Conservation (phyloP, 1,140 invertebrate species). For the Chironomus striatipennis region DNA sequence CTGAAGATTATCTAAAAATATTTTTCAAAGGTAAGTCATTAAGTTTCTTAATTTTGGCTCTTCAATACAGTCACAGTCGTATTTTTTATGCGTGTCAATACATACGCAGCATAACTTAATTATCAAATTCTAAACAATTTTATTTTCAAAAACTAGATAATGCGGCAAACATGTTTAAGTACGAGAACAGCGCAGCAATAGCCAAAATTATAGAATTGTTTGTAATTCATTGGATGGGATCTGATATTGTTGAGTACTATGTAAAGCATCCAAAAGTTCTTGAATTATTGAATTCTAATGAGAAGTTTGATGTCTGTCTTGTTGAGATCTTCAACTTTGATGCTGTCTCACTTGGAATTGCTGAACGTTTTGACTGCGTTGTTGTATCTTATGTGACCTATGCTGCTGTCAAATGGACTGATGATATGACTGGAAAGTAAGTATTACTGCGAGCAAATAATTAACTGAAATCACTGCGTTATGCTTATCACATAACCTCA, state of each 20-base stretch:
- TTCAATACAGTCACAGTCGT: too few species aligned
- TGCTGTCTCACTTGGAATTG: neutral
- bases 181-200: neutral
- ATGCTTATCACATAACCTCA: too few species aligned
- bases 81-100: too few species aligned
- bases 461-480: neutral
- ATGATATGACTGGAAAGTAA: conserved; percentile 8
- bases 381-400: neutral
- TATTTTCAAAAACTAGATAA: neutral
- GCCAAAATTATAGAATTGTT: neutral
- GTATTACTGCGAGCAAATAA: neutral
- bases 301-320: conserved; percentile 31
- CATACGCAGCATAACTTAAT: neutral
- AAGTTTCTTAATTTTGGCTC: neutral
- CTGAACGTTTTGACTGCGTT: neutral
- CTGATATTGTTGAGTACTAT: neutral
- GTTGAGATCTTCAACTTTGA: neutral
- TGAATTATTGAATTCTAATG: conserved; percentile 27
- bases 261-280: neutral
- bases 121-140: neutral
- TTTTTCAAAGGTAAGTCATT: neutral
- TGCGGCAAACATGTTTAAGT: neutral
- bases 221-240: neutral
- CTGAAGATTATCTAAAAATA: neutral
- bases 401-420: neutral